These are phyloP conservation scores for Temnopleurus reevesii DNA, from an alignment of 53 echinoderm and acorn worm species.

Conservation along the genomic window DNA sequence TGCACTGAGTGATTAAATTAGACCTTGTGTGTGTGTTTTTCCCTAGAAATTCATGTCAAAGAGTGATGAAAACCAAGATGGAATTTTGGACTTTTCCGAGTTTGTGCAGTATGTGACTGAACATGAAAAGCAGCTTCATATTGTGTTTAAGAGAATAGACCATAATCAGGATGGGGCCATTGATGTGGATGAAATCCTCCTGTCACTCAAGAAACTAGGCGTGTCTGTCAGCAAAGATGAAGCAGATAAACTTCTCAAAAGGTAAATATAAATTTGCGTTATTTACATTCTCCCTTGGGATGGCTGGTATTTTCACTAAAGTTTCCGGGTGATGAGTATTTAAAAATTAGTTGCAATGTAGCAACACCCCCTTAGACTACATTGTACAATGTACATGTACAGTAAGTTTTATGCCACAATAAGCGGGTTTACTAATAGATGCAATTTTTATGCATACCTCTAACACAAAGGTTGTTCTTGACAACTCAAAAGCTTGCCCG, in stretches of 20 bases:
- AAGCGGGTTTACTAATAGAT: too few relatives aligned
- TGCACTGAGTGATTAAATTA: too few relatives aligned
- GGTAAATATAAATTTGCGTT: conserved; percentile 60
- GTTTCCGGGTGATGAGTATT: too few relatives aligned
- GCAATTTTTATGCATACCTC: too few relatives aligned
- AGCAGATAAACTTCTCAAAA: conserved; percentile 91
- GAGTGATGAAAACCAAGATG: conserved; percentile 93
- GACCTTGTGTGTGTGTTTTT: not conserved
- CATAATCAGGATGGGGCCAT: conserved; percentile 90
- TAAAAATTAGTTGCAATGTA: too few relatives aligned
- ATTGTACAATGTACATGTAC: too few relatives aligned
- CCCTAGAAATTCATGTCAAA: conserved; percentile 92
- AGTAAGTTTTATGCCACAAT: too few relatives aligned
- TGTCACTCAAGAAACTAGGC: conserved; percentile 84
- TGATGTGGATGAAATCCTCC: conserved; percentile 87
- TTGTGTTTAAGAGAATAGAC: conserved; percentile 93
- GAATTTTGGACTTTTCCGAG: conserved; percentile 96
- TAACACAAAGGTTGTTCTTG: too few relatives aligned
- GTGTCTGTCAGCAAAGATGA: conserved; percentile 87
- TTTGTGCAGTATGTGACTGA: conserved; percentile 94
- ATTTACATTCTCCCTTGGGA: not conserved
- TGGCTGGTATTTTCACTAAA: not conserved
- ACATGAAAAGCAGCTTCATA: conserved; percentile 92
- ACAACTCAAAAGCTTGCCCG: too few relatives aligned
- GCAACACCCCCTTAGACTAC: too few relatives aligned